Base-by-base conservation (phyloP, 2,888 invertebrate genomes). In the Clusia tigrina region DNA sequence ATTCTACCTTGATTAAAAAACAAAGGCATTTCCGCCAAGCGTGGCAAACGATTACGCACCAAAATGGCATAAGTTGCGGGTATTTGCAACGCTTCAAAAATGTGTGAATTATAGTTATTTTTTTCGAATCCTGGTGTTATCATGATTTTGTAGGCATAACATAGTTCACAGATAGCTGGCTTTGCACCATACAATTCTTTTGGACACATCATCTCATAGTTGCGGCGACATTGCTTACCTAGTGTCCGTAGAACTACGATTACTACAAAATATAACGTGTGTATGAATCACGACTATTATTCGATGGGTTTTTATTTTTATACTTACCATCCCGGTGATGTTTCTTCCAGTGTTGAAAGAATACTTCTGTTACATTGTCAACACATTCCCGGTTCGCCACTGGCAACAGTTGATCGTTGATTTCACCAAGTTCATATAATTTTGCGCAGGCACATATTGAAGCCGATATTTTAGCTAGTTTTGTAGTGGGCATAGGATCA, bases 401-500 rank as follows among this genome's bases (percentile, higher is more conserved):
- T 0, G 96, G 96, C 62, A 91, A 75, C 59, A 97, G 83, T 32
- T 89, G 85, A 25, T 91, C 85, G 67, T 89, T 87, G 1, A 98
- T 84, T 82, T 94, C 95, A 0, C 91, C 91, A 9, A 81, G 73
- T 74, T 89, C 67, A 71, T 95, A 91, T 2, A 98, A 84, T 70
- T 83, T 78, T 60, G 88, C 87, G 78, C 95, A 95, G 0, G 90
- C 88, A 62, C 89, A 88, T 62, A 96, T 83, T 0, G 95, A 95
- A 0, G 91, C 95, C 0, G 93, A 90, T 71, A 91, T 88, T 83
- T 95, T 95, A 0, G 96, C 96, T 2, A 83, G 67, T 69, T 87
- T 88, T 63, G 88, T 82, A 32, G 76, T 86, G 0, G 22, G 2
- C 86, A 89, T 88, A 1, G 83, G 81, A 12, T 84, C 77, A 2